Base-by-base conservation (phyloP, 2,113 vertebrate species). In the Pelvicachromis taeniatus region DNA sequence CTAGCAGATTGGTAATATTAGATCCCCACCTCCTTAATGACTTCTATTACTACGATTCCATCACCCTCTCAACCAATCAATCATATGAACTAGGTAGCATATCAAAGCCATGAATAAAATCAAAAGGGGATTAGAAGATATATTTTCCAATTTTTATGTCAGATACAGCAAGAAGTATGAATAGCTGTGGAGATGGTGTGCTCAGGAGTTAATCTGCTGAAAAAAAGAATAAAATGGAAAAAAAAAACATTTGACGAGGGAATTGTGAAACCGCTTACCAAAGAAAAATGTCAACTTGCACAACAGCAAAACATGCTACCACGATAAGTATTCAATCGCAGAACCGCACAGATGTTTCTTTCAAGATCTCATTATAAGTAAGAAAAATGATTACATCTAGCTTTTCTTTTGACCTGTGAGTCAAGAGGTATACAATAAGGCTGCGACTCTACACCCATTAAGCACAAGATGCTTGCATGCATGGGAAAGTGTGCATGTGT, bases 371-470 rank as follows among this genome's bases (percentile, higher is more conserved):
- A 97, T 97, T 97, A 97, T 96, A 97, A 96, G 94, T 96, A 94
- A 96, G 96, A 97, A 95, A 96, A 97, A 97, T 96, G 97, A 97
- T 97, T 97, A 96, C 96, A 97, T 97, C 97, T 96, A 95, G 96
- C 95, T 96, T 97, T 97, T 95, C 94, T 96, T 96, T 96, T 92
- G 89, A 94, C 82, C 84, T 78, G 58, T 75, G 53, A 84, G 26
- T 16, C 4, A 17, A 35, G 38, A 56, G 40, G 35, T 6, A 77
- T 23, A 38, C 35, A 31, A 80, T 14, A 40, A 78, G 17, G 56
- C 21, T 13, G 26, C 23, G 17, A 40, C 80, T 52, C 77, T 52
- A n/a, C 48, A 61, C 42, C 16, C 35, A 17, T 83, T 87, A 80
- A 82, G 61, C 33, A 52, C 68, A 82, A 13, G 26, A 54, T 59